These are phyloP conservation scores for Trichacis sp. DNA, from an alignment of 2,888 invertebrate species.

Conservation along the genomic window DNA sequence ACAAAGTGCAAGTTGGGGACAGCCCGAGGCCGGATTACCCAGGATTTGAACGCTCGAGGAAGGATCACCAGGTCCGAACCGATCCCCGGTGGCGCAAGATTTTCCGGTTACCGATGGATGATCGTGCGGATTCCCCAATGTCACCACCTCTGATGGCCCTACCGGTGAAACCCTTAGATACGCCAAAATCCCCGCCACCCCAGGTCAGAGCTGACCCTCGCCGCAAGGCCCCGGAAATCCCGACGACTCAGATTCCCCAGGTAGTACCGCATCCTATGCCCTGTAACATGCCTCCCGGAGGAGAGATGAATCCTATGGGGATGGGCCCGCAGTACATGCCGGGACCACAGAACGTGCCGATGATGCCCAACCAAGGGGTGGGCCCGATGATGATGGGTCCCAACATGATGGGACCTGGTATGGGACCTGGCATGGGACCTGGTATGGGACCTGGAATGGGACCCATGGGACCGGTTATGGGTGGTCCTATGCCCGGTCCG, in stretches of 20 bases:
- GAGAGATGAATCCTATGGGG: slow-evolving; percentile 39
- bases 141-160: slow-evolving; percentile 70
- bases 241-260: slow-evolving; percentile 40
- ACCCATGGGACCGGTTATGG: slow-evolving; percentile 57
- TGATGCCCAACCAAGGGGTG: slow-evolving; percentile 17
- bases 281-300: slow-evolving; percentile 14
- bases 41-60: no score
- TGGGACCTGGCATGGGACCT: no score
- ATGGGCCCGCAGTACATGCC: slow-evolving; percentile 41
- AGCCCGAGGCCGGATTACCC: no score
- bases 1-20: no score
- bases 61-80: slow-evolving; percentile 77
- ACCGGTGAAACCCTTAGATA: slow-evolving; percentile 59
- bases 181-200: slow-evolving; percentile 66
- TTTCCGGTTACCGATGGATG: slow-evolving; percentile 75
- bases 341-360: slow-evolving; percentile 29
- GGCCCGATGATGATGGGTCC: slow-evolving; percentile 53
- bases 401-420: slow-evolving; percentile 51
- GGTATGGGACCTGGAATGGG: slow-evolving; percentile 46
- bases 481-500: slow-evolving; percentile 49
- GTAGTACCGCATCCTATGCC: slow-evolving; percentile 41
- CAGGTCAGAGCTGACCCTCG: slow-evolving; percentile 62
- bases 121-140: slow-evolving; percentile 74
- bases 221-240: slow-evolving; percentile 60
- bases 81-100: slow-evolving; percentile 85